Evolutionary conservation across 2,113 vertebrate species (phyloP), one percentile per base, ranked within the genome.

Genomic region (Ceyx melanurus): DNA sequence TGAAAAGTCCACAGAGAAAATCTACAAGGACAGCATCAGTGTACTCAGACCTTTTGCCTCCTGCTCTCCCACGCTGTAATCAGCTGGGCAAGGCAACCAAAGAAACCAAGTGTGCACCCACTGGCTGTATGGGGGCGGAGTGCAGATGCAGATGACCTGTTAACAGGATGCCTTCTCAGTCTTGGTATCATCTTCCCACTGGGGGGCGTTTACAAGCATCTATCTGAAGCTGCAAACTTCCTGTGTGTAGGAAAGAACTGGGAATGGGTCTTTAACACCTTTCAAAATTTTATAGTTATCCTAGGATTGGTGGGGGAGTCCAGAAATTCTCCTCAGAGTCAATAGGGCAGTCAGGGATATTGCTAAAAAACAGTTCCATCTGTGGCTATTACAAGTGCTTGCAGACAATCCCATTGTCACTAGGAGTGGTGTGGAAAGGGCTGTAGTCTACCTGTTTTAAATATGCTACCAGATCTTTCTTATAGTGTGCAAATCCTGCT

Each of bases 1-100:
- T 46, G 81, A 82, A 89, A 93, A 82, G 86, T 89, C 95, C 67
- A 60, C 53, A 64, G 92, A 91, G 87, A 67, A 88, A 91, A 96
- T 58, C 75, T 42, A 74, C 84, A 74, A 78, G n/a, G 60, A 75
- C 89, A 60, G 58, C 4, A 10, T 48, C 45, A 51, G 35, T 13
- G 29, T 86, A 58, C 64, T 88, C 72, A 77, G 46, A 77, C 51
- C 56, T 88, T 48, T 65, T 86, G 61, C 77, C 77, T 70, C 33
- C 51, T 0, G 0, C n/a, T 54, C 74, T 90, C 56, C 74, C 71
- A 56, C 28, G 12, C 91, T 80, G 43, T 16, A 74, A 70, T 29
- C 75, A 74, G 57, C 35, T 68, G 66, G 62, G 13, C 46, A 64
- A 66, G 35, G 56, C 42, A 82, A 85, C 46, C 51, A 77, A 42